Evolutionary conservation across 2,113 vertebrate genomes (phyloP), one percentile per base, ranked within the genome.

Genomic region (Raja brachyura): DNA sequence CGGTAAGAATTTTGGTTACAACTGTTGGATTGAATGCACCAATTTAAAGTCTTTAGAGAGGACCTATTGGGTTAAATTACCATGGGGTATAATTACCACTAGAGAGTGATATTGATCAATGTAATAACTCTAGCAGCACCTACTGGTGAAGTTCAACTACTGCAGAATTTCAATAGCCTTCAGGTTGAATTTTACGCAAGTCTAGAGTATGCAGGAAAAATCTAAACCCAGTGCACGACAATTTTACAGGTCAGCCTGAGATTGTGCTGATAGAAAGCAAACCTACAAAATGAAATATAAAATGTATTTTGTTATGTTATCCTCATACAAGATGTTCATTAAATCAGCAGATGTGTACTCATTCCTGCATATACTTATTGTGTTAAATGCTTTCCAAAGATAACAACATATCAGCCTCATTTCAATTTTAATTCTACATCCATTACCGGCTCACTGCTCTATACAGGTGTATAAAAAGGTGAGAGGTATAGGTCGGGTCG

Each of bases 91-190:
- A 61, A 61, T 16, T 88, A 63, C 83, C 83, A 88, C 83, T 31
- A 63, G 83, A 66, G 83, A 66, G 83, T 88, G 83, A 88, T 88
- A 63, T 5, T 88, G 59, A 88, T 88, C 83, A 63, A 88, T 88
- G 16, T 88, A 88, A 88, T 88, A 88, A 88, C 83, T 88, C 83
- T 88, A 88, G 83, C 83, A 88, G 83, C 83, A 88, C 83, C 83
- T 88, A 88, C 83, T 88, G 83, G 83, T 88, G 16, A 88, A 88
- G 25, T n/a, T n/a, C 56, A 31, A 31, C 83, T 31, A 63, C 13
- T 88, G 83, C 83, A 86, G 56, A n/a, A 31, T 63, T 83, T 18
- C 22, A 83, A 48, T 7, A 54, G 5, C 16, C 31, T 39, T 25
- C 28, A 13, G 25, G 28, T 61, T 61, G 56, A 13, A 85, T 85